These are phyloP conservation scores for Brachypterus glaber DNA, from an alignment of 2,888 invertebrate species.

Conservation along the genomic window DNA sequence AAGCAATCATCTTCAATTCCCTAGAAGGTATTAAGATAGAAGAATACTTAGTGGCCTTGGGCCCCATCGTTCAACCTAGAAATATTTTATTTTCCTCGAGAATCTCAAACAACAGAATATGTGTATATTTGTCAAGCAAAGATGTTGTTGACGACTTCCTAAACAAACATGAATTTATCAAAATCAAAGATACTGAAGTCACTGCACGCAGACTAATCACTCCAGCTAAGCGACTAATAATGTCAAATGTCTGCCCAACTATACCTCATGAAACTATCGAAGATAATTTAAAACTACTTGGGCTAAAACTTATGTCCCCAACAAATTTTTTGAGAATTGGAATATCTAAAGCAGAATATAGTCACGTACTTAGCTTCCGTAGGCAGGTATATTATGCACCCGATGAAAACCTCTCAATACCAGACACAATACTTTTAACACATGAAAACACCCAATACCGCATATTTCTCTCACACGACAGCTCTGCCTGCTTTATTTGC, in stretches of 20 bases:
- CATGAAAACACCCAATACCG: constrained; percentile 16
- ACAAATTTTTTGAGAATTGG: constrained; percentile 21
- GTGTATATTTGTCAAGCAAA: constrained; percentile 17
- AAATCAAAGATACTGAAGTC: constrained; percentile 11
- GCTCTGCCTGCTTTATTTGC: constrained; percentile 18
- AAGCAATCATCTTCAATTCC: constrained; percentile 11
- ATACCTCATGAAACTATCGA: constrained; percentile 20
- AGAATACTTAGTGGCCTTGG: constrained; percentile 12
- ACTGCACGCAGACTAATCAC: constrained; percentile 19
- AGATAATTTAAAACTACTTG: constrained; percentile 14
- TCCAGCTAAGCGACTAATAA: constrained; percentile 19
- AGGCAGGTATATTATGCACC: constrained; percentile 19
- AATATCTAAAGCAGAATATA: constrained; percentile 16
- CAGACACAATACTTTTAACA: constrained; percentile 13
- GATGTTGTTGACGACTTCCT: constrained; percentile 18
- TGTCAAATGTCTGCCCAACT: constrained; percentile 24
- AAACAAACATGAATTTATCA: constrained; percentile 13
- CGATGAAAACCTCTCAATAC: constrained; percentile 9
- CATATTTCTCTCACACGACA: constrained; percentile 17
- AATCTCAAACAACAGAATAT: constrained; percentile 22
- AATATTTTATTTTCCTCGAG: constrained; percentile 16
- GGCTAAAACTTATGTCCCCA: constrained; percentile 17
- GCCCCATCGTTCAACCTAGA: constrained; percentile 11
- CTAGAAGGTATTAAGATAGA: constrained; percentile 9
- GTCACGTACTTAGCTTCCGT: constrained; percentile 23